Base-by-base conservation (phyloP, 2,797 vertebrate species). In the Notolepis coatsorum region DNA sequence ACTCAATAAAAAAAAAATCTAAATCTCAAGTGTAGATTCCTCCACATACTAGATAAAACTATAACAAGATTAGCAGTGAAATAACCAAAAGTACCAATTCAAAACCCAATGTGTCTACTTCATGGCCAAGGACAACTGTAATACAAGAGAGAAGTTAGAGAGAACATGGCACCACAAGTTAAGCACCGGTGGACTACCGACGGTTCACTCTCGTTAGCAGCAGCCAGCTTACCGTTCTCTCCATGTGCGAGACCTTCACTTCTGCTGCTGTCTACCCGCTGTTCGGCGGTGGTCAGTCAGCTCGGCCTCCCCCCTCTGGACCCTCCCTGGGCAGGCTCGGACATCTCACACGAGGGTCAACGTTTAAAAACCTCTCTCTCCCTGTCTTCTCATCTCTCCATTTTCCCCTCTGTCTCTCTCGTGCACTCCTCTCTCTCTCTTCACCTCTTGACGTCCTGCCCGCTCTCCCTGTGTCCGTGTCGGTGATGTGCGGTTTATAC, bases 401-500 rank as follows among this genome's bases (percentile, higher is more conserved):
- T 59, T 56, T 66, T 65, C 80, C 39, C 79, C 69, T 43, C 56
- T 24, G 10, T 43, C 41, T 8, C 23, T 21, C n/a, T 41, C 60
- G 38, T 4, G 63, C 72, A 71, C 18, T 65, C 79, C 3, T 52
- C 33, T 50, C n/a, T 18, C 39, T 42, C 30, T 50, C 42, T 53
- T 78, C 81, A 42, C 82, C 60, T 88, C 80, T 80, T 80, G 74
- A 76, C 55, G 78, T 81, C 83, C 79, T 42, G 10, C 63, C 65
- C 69, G 83, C 84, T 87, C 77, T 86, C 80, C 82, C 61, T 74
- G 80, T 86, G 82, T 84, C 67, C 18, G 54, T 68, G 83, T 77
- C 75, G 61, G 15, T 5, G 3, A 5, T 84, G 88, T 82, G 84
- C 64, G 84, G 84, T 86, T 88, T 89, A 77, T 89, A 87, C 80